A percentile compares a stretch with the other conserved stretches of the same genome.
Evolutionary conservation across 1,140 invertebrate genomes (phyloP).

Genomic region (Drosophila ficusphila): DNA sequence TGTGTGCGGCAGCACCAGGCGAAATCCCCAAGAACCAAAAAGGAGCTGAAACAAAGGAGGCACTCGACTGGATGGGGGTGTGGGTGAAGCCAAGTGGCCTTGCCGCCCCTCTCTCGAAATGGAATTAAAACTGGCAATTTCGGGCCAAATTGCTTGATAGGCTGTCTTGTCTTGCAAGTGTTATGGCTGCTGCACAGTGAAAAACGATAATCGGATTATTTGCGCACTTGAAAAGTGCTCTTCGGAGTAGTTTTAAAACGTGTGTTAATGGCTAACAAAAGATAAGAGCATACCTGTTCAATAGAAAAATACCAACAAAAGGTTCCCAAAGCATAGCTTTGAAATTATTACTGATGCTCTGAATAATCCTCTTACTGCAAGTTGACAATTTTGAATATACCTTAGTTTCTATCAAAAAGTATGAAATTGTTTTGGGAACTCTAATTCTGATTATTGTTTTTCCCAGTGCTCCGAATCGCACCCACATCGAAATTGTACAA

Average conservation of each 20-base stretch:
- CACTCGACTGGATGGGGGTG: slow-evolving; percentile 4
- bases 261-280: not conserved
- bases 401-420: too few relatives aligned
- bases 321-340: too few relatives aligned
- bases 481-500: slow-evolving; percentile 46
- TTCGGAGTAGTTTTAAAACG: not conserved
- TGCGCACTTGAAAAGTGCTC: not conserved
- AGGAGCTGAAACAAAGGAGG: slow-evolving; percentile 28
- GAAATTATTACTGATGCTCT: too few relatives aligned
- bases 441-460: not conserved
- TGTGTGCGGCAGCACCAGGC: slow-evolving; percentile 7
- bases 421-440: too few relatives aligned
- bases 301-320: too few relatives aligned
- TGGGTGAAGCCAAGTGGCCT: slow-evolving; percentile 22
- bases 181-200: slow-evolving; percentile 10
- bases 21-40: slow-evolving; percentile 28
- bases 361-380: too few relatives aligned
- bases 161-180: slow-evolving; percentile 38
- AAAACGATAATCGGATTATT: not conserved
- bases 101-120: slow-evolving; percentile 48
- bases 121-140: slow-evolving; percentile 82
- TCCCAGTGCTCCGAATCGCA: not conserved
- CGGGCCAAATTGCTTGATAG: slow-evolving; percentile 60
- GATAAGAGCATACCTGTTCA: too few relatives aligned
- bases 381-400: too few relatives aligned